Base-by-base conservation (phyloP, 2,797 vertebrate species). In the Pogoniulus pusillus region DNA sequence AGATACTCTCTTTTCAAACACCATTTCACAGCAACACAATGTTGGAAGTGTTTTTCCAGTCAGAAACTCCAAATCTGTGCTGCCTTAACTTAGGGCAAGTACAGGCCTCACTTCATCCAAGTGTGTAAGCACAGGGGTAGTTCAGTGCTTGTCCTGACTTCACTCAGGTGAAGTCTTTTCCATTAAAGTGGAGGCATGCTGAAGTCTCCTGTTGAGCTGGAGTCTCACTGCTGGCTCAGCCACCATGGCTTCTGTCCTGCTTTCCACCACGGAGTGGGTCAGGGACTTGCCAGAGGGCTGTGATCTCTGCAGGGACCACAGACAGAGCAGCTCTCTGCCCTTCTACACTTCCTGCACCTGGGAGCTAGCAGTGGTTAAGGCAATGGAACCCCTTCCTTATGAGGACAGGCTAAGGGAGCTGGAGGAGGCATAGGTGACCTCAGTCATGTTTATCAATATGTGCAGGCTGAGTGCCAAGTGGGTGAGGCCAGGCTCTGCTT, bases 181-280 rank as follows among this genome's bases (percentile, higher is more conserved):
- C 73, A 73, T 71, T 37, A 34, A 26, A 79, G 34, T 49, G 64
- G 57, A 72, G 68, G 35, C n/a, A 32, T 1, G 3, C 37, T 83
- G 4, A 9, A 18, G 7, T 62, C 70, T 85, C 55, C 57, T 0
- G 0, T 27, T 29, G 72, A 65, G 70, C 74, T 58, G 63, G 54
- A 51, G 26, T 23, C 20, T 0, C 7, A 51, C 49, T 75, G 87
- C 64, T 2, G 2, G 57, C 73, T 54, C 2, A 9, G 57, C 57
- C 69, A 0, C 2, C 4, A 0, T 14, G 29, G 54, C 47, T 62
- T 23, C 72, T 73, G 27, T 9, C 34, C 74, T 15, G 39, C 43
- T 49, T 49, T 49, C 47, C 47, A 49, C 22, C 11, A 12, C 49
- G 47, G 47, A 49, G 47, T 17, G 41, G 41, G 41, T 41, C 47